Base-by-base conservation (phyloP, 2,797 vertebrate species). In the Microctenopoma stevenorrisi region DNA sequence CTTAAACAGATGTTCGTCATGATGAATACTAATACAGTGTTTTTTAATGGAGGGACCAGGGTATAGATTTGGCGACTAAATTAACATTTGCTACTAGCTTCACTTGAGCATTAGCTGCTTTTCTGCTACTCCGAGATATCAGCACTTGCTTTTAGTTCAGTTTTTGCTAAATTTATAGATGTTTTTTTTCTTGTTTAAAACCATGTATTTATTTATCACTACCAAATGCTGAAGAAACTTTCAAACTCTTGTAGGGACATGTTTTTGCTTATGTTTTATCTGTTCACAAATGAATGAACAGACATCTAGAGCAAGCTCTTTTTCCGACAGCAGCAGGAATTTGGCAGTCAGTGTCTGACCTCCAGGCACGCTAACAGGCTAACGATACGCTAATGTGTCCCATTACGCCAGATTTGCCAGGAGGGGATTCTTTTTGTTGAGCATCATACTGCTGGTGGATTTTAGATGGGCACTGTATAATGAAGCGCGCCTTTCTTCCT, bases 381-480 rank as follows among this genome's bases (percentile, higher is more conserved):
- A 91, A 94, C 90, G 92, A 92, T 80, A 90, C 88, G 76, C 91
- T 95, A 94, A 94, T 94, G 93, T 91, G 90, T 93, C 91, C 93
- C 92, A 94, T 94, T 94, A 94, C 80, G 74, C 86, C 83, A 88
- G 87, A 93, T 92, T 91, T 91, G 90, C 91, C 90, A 85, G 89
- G 88, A 91, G 90, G 91, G 88, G 89, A 89, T 92, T 91, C 86
- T 93, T 93, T 94, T 91, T 89, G 90, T 90, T 76, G 89, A 93
- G 92, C 92, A 90, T 90, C 90, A 79, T 48, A 85, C 90, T 80
- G 87, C 89, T 83, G 78, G 83, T 86, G 86, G 84, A 92, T 92
- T 92, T 93, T 83, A 87, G 87, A 91, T 87, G 88, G 90, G 76
- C 87, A 79, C 82, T 66, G 86, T 88, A 90, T 93, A 94, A 94